Evolutionary conservation across 2,888 invertebrate genomes (phyloP), one percentile per base, ranked within the genome.

Genomic region (Sinopyrophorus schimmeli): DNA sequence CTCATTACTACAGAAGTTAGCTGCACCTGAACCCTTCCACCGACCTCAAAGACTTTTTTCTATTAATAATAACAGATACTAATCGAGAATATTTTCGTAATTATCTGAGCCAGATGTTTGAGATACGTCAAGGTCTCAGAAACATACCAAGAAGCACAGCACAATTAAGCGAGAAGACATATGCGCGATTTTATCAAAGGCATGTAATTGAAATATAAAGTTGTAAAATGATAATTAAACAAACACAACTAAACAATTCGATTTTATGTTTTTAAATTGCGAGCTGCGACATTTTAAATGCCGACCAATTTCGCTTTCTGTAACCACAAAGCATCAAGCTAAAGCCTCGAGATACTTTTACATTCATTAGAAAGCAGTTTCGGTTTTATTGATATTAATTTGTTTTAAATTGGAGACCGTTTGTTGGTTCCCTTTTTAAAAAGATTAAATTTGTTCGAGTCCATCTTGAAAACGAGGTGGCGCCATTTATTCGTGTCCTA

Each of bases 301-400:
- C n/a, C n/a, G n/a, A n/a, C n/a, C n/a, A n/a, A n/a, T n/a, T n/a
- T n/a, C n/a, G n/a, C n/a, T n/a, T n/a, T n/a, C n/a, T n/a, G n/a
- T n/a, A n/a, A n/a, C n/a, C 34, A n/a, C 34, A 32, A 32, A 10
- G 32, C 32, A 16, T 32, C 11, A 9, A 32, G 20, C n/a, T 12
- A 12, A 18, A 11, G 11, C 7, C 11, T 10, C 20, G 16, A 20
- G 3, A 32, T 35, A 23, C 35, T 35, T 35, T 35, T 23, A 32
- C 20, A 23, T 35, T 35, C 35, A 35, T 35, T 35, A 35, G 35
- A 35, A 23, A 20, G 35, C 35, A 35, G 35, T 35, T 35, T 27
- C 26, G 16, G 26, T 27, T 27, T 38, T 27, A 27, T 38, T 38
- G 38, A 38, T 38, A 38, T 27, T 27, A 38, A 38, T 38, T 26